These are phyloP conservation scores for Xestia xanthographa DNA, from an alignment of 2,888 invertebrate genomes.

Conservation along the genomic window DNA sequence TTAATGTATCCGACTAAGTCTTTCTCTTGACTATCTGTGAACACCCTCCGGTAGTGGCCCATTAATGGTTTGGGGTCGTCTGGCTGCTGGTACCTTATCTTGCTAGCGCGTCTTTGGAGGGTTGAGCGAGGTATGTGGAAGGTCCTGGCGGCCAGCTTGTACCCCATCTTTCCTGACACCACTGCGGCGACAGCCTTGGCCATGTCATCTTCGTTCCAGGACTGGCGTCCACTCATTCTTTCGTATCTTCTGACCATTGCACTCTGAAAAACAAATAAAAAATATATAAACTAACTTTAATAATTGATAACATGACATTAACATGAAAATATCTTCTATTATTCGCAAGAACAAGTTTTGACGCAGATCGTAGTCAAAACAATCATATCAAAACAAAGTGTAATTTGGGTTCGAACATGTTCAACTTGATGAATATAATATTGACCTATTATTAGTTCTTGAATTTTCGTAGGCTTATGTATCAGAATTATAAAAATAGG, in stretches of 20 bases:
- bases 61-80: constrained; percentile 87
- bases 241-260: constrained; percentile 89
- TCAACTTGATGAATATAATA: constrained; percentile 29
- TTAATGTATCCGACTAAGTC: constrained; percentile 88
- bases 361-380: constrained; percentile 60
- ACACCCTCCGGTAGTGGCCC: constrained; percentile 88
- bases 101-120: constrained; percentile 87
- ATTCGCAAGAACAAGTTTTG: constrained; percentile 38
- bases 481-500: constrained; percentile 56
- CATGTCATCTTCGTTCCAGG: constrained; percentile 89
- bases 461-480: constrained; percentile 29
- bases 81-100: constrained; percentile 85
- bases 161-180: constrained; percentile 89
- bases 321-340: constrained; percentile 19
- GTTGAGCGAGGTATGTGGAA: constrained; percentile 89
- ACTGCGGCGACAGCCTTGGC: constrained; percentile 88
- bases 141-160: constrained; percentile 87
- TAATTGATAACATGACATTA: constrained; percentile 36
- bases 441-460: constrained; percentile 29
- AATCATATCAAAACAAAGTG: constrained; percentile 44
- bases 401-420: constrained; percentile 31
- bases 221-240: constrained; percentile 89
- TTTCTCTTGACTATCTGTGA: constrained; percentile 88
- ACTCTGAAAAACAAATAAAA: constrained; percentile 77
- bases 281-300: constrained; percentile 19